Evolutionary conservation across 2,888 invertebrate species (phyloP).

Genomic region (Oegoconia quadripuncta): DNA sequence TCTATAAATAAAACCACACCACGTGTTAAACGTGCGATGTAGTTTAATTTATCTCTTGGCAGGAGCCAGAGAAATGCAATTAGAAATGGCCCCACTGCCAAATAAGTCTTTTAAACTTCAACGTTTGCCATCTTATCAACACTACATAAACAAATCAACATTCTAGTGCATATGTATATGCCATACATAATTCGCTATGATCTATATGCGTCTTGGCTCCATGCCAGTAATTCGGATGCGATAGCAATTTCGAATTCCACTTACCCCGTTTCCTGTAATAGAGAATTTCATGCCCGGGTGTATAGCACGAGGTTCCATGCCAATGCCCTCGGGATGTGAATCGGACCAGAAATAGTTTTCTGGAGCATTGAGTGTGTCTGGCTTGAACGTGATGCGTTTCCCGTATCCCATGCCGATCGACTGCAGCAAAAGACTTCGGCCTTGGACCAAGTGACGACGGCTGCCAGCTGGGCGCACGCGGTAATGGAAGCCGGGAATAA

Average conservation of each 20-base stretch:
- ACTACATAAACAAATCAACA: constrained; percentile 37
- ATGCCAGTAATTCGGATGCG: constrained; percentile 25
- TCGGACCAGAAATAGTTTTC: constrained; percentile 89
- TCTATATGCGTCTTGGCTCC: constrained; percentile 25
- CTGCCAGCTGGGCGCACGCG: constrained; percentile 83
- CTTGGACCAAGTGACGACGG: constrained; percentile 82
- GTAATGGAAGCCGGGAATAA: constrained; percentile 86
- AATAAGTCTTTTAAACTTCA: constrained; percentile 33
- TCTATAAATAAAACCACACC: neutral
- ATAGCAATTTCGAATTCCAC: constrained; percentile 27
- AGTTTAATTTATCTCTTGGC: constrained; percentile 30
- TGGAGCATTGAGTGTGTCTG: constrained; percentile 78
- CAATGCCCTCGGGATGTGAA: constrained; percentile 85
- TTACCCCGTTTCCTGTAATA: constrained; percentile 79
- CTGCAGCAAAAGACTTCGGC: constrained; percentile 80
- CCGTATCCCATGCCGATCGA: constrained; percentile 88
- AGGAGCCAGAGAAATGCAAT: constrained; percentile 37
- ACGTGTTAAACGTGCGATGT: constrained; percentile 24
- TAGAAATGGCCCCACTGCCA: constrained; percentile 43
- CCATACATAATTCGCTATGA: constrained; percentile 7
- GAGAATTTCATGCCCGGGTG: constrained; percentile 83
- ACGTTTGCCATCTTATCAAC: constrained; percentile 23
- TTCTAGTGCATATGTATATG: too few relatives aligned
- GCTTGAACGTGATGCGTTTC: constrained; percentile 85
- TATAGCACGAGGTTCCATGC: constrained; percentile 83